Conservation (phyloP, 2,888 invertebrate genomes). For the Lithodes maja region DNA sequence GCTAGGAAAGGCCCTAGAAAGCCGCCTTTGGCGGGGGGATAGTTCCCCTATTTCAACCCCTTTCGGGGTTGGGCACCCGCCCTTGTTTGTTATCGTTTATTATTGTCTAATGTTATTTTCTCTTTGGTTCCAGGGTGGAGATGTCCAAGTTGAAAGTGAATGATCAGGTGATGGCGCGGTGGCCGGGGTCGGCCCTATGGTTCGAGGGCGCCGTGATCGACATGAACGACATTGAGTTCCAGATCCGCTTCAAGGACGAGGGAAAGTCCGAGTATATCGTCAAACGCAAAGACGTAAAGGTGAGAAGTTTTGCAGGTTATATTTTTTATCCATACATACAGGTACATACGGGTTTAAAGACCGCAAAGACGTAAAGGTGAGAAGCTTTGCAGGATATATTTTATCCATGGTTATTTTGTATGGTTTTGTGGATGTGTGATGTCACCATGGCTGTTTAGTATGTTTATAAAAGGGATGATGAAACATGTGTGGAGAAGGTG, state of each 20-base stretch:
- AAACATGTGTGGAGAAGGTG: no score
- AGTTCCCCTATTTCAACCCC: no score
- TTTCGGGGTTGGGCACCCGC: no score
- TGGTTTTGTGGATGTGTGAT: no score
- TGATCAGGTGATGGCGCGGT: slow-evolving; percentile 65
- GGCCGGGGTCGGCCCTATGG: slow-evolving; percentile 63
- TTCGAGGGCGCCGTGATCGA: slow-evolving; percentile 61
- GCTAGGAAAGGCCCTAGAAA: no score
- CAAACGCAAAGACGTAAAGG: slow-evolving; percentile 64
- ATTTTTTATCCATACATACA: not conserved
- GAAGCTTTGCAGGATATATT: not conserved
- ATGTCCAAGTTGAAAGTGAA: slow-evolving; percentile 58
- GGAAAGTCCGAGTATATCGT: slow-evolving; percentile 57
- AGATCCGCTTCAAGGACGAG: slow-evolving; percentile 58
- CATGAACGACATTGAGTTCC: slow-evolving; percentile 68
- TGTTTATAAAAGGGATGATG: no score
- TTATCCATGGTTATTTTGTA: not conserved
- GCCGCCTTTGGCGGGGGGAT: no score
- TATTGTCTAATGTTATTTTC: not conserved
- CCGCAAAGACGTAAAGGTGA: slow-evolving; percentile 64
- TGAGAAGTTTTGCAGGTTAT: slow-evolving; percentile 24
- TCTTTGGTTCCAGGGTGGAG: slow-evolving; percentile 18
- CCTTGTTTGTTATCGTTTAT: not conserved
- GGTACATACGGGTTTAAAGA: no score
- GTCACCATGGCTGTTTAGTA: no score